phyloP scores from a whole-genome alignment of 30 jellyfish, hydroid and myxozoan genomes.

The Aurelia aurita region DNA sequence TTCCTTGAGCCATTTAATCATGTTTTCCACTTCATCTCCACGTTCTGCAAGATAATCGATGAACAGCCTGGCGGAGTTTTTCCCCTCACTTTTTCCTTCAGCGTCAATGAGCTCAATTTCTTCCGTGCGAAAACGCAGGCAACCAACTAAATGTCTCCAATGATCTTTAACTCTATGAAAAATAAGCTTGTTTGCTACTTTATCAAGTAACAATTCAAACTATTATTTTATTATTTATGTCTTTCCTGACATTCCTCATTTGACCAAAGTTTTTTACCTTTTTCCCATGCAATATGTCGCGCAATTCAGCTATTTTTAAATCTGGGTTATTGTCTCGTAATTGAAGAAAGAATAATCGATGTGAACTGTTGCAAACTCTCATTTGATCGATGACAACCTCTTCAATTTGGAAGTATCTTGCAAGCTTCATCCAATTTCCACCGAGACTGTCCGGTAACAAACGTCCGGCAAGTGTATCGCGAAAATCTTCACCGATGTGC shows the following conservation, averaged over 20 bases:
- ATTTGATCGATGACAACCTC: background rate
- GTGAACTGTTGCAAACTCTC: constrained; percentile 11
- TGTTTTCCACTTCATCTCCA: background rate
- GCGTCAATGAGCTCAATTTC: constrained; percentile 1
- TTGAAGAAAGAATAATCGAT: constrained; percentile 1
- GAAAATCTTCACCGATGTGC: constrained; percentile 10
- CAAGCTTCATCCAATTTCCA: constrained; percentile 31
- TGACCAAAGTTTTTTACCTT: background rate
- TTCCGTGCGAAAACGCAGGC: background rate
- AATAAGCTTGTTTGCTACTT: constrained; percentile 26
- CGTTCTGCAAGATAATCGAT: background rate
- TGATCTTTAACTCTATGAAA: background rate
- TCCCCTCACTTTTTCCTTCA: background rate
- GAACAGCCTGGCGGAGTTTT: constrained; percentile 1
- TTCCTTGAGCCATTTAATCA: background rate
- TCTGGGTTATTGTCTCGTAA: constrained; percentile 4
- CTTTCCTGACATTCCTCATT: background rate
- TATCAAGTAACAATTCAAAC: constrained; percentile 15
- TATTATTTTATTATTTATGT: background rate
- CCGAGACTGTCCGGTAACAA: background rate
- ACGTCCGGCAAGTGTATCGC: constrained; percentile 21
- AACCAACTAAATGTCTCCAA: constrained; percentile 42
- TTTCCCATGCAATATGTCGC: constrained; percentile 4
- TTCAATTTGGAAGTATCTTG: background rate
- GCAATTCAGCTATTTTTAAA: background rate